These are phyloP conservation scores for Linyphia triangularis DNA, from an alignment of 2,888 invertebrate species.

Conservation along the genomic window DNA sequence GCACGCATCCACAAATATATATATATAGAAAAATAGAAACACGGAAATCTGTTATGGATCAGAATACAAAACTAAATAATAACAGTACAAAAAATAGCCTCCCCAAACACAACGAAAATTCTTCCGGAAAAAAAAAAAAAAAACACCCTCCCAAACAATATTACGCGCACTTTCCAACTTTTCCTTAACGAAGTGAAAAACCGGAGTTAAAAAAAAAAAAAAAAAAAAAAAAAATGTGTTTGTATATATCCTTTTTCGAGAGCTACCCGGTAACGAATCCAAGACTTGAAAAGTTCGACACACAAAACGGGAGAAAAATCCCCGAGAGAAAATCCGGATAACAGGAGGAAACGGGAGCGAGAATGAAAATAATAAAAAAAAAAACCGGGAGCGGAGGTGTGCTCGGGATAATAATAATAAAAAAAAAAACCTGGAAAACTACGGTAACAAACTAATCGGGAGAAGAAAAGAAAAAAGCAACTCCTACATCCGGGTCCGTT, in stretches of 20 bases:
- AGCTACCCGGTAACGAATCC: no score
- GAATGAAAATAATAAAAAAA: neutral
- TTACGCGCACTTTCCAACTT: no score
- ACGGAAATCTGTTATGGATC: neutral
- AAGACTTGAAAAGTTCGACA: no score
- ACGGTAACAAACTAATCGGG: constrained; percentile 57
- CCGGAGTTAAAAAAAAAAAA: no score
- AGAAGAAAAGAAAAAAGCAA: constrained; percentile 20
- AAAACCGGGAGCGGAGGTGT: neutral
- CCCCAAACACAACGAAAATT: neutral
- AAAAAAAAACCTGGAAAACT: constrained; percentile 15
- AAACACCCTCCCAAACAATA: neutral
- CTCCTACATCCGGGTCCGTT: constrained; percentile 65
- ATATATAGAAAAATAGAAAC: neutral
- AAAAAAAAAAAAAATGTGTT: no score
- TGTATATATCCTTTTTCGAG: no score
- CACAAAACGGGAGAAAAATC: constrained; percentile 1
- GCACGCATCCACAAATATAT: neutral
- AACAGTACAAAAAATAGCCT: neutral
- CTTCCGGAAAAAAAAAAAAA: neutral
- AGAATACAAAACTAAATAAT: neutral
- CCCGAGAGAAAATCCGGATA: constrained; percentile 18
- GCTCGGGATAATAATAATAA: neutral
- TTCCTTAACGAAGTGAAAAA: no score
- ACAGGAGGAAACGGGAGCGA: neutral